A percentile compares a stretch with the other conserved stretches of the same genome.
Evolutionary conservation across 2,888 invertebrate genomes (phyloP).

Genomic region (Rutpela maculata): DNA sequence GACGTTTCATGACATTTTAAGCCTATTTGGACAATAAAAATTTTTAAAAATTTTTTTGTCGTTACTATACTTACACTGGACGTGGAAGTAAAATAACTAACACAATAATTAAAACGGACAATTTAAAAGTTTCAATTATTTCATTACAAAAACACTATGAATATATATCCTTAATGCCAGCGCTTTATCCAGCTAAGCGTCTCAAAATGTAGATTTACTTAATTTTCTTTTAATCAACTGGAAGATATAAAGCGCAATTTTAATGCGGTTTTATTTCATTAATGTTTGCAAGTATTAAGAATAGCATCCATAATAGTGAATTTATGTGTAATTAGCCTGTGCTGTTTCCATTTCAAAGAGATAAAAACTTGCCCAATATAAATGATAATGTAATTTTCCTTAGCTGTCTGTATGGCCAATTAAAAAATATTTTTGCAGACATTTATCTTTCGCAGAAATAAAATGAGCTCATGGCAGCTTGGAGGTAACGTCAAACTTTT

Average conservation of each 20-base stretch:
- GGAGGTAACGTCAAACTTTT: background rate
- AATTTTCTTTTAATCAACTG: slow-evolving; percentile 42
- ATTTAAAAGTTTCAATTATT: too few relatives aligned
- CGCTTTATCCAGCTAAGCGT: background rate
- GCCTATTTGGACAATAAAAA: too few relatives aligned
- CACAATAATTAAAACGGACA: too few relatives aligned
- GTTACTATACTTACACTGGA: too few relatives aligned
- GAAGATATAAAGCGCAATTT: slow-evolving; percentile 39
- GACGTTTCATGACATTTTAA: too few relatives aligned
- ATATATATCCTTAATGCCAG: background rate
- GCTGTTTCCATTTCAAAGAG: slow-evolving; percentile 32
- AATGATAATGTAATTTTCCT: slow-evolving; percentile 56
- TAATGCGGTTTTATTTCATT: slow-evolving; percentile 43
- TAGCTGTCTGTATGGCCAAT: slow-evolving; percentile 33
- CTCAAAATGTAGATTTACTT: slow-evolving; percentile 14
- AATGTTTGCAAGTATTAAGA: slow-evolving; percentile 44
- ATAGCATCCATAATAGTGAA: slow-evolving; percentile 55
- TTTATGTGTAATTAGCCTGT: slow-evolving; percentile 55
- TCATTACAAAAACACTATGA: background rate
- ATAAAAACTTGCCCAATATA: slow-evolving; percentile 53
- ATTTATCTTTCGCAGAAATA: slow-evolving; percentile 28
- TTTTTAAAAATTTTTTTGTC: too few relatives aligned
- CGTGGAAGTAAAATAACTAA: too few relatives aligned
- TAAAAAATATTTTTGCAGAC: slow-evolving; percentile 39
- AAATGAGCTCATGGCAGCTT: background rate